Base-by-base conservation (phyloP, 2,888 invertebrate genomes). In the Sinopyrophorus schimmeli region DNA sequence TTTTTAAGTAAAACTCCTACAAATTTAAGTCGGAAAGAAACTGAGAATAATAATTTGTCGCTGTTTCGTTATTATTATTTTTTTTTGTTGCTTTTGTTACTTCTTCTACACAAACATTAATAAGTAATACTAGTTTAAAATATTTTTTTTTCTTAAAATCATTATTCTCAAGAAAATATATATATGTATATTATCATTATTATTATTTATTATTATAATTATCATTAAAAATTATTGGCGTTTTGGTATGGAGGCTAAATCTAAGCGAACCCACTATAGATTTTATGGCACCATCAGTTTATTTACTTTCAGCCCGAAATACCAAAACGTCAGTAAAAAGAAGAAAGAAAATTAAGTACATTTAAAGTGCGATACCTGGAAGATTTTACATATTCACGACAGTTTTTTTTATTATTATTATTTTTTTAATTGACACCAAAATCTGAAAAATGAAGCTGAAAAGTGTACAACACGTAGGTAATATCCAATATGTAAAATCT, bases 371-470 rank as follows among this genome's bases (percentile, higher is more conserved):
- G 26, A 38, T 35, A 51, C 17, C 28, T 17, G 16, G 47, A 52
- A 52, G 37, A 42, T 52, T 52, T 47, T 43, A 52, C 47, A 47
- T 47, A 47, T 42, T 42, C 27, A 42, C 31, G 24, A 43, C 38
- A 43, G 47, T 10, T 37, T 40, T n/a, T n/a, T n/a, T n/a, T n/a
- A n/a, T n/a, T n/a, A n/a, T n/a, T n/a, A n/a, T n/a, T n/a, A n/a
- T n/a, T n/a, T n/a, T n/a, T 52, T 39, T 47, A 52, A 52, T 52
- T 52, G 52, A 52, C 52, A 52, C 43, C 37, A 47, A 51, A 47
- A 47, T 51, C 47, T 47, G 42, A 51, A 47, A 46, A 41, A 40
- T 28, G 30, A 31, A 17, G 12, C 37, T 38, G 32, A 23, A 3
- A 40, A 31, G 6, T 35, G 18, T 37, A 37, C 14, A 23, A 7